A percentile compares a stretch with the other conserved stretches of the same genome.
These are phyloP conservation scores for Nycteola revayana DNA, from an alignment of 2,888 invertebrate genomes.

Conservation along the genomic window DNA sequence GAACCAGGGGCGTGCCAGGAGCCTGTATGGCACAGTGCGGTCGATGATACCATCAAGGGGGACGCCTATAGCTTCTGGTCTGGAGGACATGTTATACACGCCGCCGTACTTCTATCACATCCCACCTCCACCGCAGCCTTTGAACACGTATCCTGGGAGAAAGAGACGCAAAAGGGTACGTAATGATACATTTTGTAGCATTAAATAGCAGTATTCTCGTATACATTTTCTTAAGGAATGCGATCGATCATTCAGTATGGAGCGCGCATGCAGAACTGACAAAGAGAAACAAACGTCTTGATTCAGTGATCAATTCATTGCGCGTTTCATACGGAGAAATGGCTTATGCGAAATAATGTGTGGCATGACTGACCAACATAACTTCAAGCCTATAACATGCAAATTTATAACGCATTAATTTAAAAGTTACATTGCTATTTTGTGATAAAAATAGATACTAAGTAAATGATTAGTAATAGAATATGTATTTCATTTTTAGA, in stretches of 20 bases:
- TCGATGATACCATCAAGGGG: slow-evolving; percentile 59
- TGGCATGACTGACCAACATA: not conserved
- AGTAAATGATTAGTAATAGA: no score
- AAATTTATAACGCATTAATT: no score
- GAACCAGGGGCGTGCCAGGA: slow-evolving; percentile 57
- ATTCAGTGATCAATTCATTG: slow-evolving; percentile 18
- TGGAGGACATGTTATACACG: slow-evolving; percentile 62
- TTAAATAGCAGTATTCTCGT: no score
- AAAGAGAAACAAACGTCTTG: slow-evolving; percentile 18
- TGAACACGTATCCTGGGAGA: slow-evolving; percentile 74
- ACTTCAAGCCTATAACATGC: not conserved
- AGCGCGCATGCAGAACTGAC: slow-evolving; percentile 9
- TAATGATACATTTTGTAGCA: not conserved
- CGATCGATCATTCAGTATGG: slow-evolving; percentile 9
- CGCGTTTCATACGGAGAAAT: slow-evolving; percentile 12
- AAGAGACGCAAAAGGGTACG: slow-evolving; percentile 71
- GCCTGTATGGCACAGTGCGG: slow-evolving; percentile 70
- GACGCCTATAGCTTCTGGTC: slow-evolving; percentile 50
- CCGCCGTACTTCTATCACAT: slow-evolving; percentile 74
- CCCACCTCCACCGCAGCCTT: slow-evolving; percentile 63
- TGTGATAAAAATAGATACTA: no score
- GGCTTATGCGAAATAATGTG: slow-evolving; percentile 4
- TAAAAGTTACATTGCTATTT: no score
- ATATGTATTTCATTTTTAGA: no score
- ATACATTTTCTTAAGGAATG: slow-evolving; percentile 13